A percentile compares a stretch with the other conserved stretches of the same genome.
Conservation (phyloP, 2,888 invertebrate genomes). For the Phyto melanocephala region DNA sequence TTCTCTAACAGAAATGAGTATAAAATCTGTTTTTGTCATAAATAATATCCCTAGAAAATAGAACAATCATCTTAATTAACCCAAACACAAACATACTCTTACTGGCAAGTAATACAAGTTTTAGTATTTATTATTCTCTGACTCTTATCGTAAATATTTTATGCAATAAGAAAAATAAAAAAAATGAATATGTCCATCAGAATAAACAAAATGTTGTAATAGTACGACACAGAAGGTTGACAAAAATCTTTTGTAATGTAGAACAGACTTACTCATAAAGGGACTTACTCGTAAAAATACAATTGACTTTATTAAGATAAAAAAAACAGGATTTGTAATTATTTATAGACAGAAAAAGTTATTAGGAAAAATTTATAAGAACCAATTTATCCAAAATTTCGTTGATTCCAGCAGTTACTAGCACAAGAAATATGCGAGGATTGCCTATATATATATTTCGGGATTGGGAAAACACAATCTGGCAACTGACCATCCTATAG, state of each 20-base stretch:
- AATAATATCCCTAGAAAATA: neutral
- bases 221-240: too few species aligned
- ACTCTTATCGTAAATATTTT: neutral
- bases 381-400: too few species aligned
- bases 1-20: neutral
- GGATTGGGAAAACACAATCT: too few species aligned
- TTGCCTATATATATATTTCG: too few species aligned
- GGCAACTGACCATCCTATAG: too few species aligned
- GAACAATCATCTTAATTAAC: neutral
- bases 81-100: neutral
- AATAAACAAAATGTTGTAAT: too few species aligned
- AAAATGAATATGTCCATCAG: neutral
- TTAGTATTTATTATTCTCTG: neutral
- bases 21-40: neutral
- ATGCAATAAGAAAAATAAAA: neutral
- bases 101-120: neutral
- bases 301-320: conserved; percentile 14
- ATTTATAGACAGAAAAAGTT: too few species aligned
- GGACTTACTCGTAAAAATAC: neutral
- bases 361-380: too few species aligned
- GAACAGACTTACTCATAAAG: too few species aligned
- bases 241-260: neutral
- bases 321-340: neutral
- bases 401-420: too few species aligned
- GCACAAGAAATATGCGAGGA: too few species aligned